Percentiles rank a stretch among this genome's conserved stretches.
These are phyloP conservation scores for Clarias platycephalus DNA, from an alignment of 2,797 vertebrate genomes.

Conservation along the genomic window DNA sequence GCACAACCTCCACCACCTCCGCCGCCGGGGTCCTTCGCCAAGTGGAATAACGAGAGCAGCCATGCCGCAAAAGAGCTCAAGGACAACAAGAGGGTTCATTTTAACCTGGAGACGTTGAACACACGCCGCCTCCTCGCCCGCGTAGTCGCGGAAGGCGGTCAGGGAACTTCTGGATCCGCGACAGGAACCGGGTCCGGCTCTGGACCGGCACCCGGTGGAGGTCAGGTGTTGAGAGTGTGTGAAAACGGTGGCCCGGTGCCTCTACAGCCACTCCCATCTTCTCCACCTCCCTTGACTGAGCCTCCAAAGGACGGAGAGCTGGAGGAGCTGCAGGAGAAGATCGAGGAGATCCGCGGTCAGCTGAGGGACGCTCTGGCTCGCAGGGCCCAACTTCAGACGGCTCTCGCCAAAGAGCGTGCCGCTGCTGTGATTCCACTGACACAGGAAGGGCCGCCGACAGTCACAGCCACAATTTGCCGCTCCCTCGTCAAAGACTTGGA, in stretches of 20 bases:
- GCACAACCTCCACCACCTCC: constrained; percentile 48
- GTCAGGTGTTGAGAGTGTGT: constrained; percentile 53
- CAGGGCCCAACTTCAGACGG: constrained; percentile 80
- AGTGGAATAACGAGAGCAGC: constrained; percentile 70
- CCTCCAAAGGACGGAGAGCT: constrained; percentile 68
- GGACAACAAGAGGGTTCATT: constrained; percentile 76
- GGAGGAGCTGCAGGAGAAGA: constrained; percentile 78
- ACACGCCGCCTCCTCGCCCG: constrained; percentile 69
- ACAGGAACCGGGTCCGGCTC: not conserved
- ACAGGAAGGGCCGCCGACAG: constrained; percentile 47
- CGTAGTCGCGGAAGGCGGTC: constrained; percentile 31
- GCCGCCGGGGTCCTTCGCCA: constrained; percentile 52
- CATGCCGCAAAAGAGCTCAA: constrained; percentile 52
- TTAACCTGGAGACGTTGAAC: constrained; percentile 78
- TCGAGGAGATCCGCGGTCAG: constrained; percentile 76
- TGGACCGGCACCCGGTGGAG: not conserved
- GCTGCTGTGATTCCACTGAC: constrained; percentile 26
- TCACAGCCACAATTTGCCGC: constrained; percentile 54
- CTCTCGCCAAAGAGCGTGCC: constrained; percentile 62
- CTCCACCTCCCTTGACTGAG: not conserved
- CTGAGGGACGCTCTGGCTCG: constrained; percentile 75
- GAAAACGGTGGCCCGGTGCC: constrained; percentile 70
- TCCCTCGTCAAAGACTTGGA: constrained; percentile 65
- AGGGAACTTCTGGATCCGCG: not conserved
- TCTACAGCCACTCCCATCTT: constrained; percentile 29